phyloP scores from a whole-genome alignment of 2,113 vertebrate genomes.

The Urocynchramus pylzowi region DNA sequence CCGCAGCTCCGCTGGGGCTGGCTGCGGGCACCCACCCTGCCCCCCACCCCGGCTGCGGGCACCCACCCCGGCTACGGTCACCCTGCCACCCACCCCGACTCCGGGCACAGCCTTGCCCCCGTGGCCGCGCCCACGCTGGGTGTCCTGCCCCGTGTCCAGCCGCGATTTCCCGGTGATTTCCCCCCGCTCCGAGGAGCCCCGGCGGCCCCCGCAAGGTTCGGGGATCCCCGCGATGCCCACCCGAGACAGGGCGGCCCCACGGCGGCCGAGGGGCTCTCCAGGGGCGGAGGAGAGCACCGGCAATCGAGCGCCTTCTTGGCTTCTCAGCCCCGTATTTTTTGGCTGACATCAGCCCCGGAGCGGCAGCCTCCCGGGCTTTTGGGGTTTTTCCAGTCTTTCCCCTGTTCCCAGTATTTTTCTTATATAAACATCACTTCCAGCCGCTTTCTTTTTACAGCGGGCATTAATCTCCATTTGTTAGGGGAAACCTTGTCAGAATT shows the following conservation, averaged over 20 bases:
- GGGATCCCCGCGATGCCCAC: not conserved
- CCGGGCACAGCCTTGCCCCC: not conserved
- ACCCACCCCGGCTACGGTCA: accelerated
- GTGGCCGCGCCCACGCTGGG: not conserved
- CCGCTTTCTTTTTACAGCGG: not conserved
- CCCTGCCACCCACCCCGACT: no score
- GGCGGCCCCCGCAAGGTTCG: not conserved
- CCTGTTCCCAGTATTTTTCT: not conserved
- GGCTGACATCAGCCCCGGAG: not conserved
- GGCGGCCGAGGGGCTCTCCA: not conserved
- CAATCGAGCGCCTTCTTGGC: not conserved
- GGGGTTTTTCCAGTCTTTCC: not conserved
- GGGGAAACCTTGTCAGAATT: not conserved
- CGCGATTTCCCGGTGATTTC: not conserved
- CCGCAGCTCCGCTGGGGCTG: not conserved
- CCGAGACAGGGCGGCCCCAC: not conserved
- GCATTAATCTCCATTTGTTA: slow-evolving; percentile 30
- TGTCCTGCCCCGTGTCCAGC: not conserved
- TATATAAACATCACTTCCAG: not conserved
- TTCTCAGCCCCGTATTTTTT: not conserved
- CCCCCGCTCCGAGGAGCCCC: not conserved
- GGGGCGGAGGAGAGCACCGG: not conserved
- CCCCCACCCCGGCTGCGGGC: not conserved
- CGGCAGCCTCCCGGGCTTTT: not conserved
- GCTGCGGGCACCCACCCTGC: not conserved